Evolutionary conservation across 2,888 invertebrate genomes (phyloP).

Genomic region (Suillia variegata): DNA sequence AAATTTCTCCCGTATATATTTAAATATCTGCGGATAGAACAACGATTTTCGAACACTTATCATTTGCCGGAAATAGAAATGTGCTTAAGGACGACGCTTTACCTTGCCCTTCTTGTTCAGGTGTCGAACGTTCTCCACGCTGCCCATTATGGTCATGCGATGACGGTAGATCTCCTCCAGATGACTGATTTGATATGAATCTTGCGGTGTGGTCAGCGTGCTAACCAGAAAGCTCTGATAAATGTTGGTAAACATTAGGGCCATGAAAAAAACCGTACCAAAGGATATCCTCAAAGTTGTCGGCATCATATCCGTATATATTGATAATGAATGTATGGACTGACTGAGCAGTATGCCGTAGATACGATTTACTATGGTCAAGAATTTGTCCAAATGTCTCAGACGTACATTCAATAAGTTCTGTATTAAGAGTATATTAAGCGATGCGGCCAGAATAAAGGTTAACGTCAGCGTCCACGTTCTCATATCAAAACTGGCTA

Average conservation of each 20-base stretch:
- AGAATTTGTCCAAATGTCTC: constrained; percentile 28
- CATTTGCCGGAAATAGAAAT: neutral
- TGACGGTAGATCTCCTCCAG: constrained; percentile 44
- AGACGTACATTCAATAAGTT: constrained; percentile 25
- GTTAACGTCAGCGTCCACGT: constrained; percentile 36
- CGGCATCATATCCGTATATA: constrained; percentile 24
- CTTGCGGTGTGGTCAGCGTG: constrained; percentile 54
- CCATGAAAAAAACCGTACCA: constrained; percentile 38
- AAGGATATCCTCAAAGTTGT: constrained; percentile 37
- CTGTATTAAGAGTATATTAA: constrained; percentile 36
- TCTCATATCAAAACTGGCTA: constrained; percentile 38
- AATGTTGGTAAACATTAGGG: constrained; percentile 49
- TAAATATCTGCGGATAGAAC: constrained; percentile 42
- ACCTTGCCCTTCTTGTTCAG: constrained; percentile 54
- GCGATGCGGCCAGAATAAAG: constrained; percentile 37
- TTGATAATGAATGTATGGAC: constrained; percentile 17
- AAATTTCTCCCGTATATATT: constrained; percentile 53
- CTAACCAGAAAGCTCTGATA: constrained; percentile 58
- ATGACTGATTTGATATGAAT: constrained; percentile 47
- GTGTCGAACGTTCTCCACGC: constrained; percentile 51
- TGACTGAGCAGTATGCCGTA: constrained; percentile 45
- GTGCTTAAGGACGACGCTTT: neutral
- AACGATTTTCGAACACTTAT: neutral
- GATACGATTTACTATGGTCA: constrained; percentile 34
- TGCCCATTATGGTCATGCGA: constrained; percentile 51